phyloP scores from a whole-genome alignment of 2,113 vertebrate genomes.

The Neodontobutis hainanensis region DNA sequence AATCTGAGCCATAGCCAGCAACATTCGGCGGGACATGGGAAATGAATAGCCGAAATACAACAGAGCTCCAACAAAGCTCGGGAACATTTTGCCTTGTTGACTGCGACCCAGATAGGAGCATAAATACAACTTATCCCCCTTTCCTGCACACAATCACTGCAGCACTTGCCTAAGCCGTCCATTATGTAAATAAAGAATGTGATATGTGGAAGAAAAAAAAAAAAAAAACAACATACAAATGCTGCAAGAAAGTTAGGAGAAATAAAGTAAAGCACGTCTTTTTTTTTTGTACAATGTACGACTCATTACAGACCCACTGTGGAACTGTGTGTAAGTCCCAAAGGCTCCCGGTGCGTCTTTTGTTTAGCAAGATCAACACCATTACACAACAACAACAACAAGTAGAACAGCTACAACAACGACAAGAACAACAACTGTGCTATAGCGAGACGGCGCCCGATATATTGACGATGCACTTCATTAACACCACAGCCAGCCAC shows the following conservation, averaged over 20 bases:
- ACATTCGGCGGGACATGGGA: conserved; percentile 34
- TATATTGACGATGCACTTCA: conserved; percentile 60
- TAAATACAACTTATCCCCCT: conserved; percentile 44
- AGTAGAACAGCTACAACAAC: conserved; percentile 43
- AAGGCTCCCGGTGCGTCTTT: conserved; percentile 56
- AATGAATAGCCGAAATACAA: conserved; percentile 45
- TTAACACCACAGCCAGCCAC: conserved; percentile 66
- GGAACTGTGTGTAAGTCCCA: conserved; percentile 46
- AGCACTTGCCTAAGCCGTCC: conserved; percentile 41
- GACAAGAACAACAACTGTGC: conserved; percentile 60
- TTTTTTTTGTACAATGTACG: conserved; percentile 46
- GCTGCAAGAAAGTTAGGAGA: conserved; percentile 2
- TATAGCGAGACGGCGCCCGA: conserved; percentile 47
- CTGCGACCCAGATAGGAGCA: conserved; percentile 53
- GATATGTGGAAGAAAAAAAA: conserved; percentile 15
- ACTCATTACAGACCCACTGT: conserved; percentile 57
- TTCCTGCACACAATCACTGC: conserved; percentile 33
- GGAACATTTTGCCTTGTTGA: conserved; percentile 33
- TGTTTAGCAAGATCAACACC: conserved; percentile 62
- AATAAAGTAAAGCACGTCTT: conserved; percentile 33
- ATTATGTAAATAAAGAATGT: conserved; percentile 51
- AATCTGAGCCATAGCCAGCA: conserved; percentile 43
- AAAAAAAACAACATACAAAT: conserved; percentile 21
- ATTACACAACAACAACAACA: conserved; percentile 61
- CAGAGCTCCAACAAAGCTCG: conserved; percentile 45